Percentiles rank a stretch among this genome's conserved stretches.
phyloP scores from a whole-genome alignment of 1,140 invertebrate genomes.

The Protaetia brevitarsis region DNA sequence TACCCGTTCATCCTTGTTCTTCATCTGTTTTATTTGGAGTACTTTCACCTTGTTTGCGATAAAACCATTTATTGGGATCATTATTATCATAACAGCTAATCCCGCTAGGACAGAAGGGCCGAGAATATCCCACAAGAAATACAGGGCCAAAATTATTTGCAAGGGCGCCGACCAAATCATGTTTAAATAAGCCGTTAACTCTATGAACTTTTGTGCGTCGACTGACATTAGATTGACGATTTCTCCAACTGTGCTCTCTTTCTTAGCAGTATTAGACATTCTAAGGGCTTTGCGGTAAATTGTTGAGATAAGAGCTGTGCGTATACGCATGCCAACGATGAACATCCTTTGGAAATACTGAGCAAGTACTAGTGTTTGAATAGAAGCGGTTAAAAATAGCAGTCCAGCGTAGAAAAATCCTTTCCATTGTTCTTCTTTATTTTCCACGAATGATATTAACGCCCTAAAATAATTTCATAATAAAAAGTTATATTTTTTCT shows the following conservation, averaged over 20 bases:
- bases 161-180: slow-evolving; percentile 96
- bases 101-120: slow-evolving; percentile 87
- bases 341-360: slow-evolving; percentile 92
- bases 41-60: slow-evolving; percentile 82
- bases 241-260: slow-evolving; percentile 81
- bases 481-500: too few relatives aligned
- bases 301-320: slow-evolving; percentile 87
- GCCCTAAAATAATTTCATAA: too few relatives aligned
- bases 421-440: slow-evolving; percentile 72
- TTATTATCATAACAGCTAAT: slow-evolving; percentile 86
- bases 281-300: slow-evolving; percentile 88
- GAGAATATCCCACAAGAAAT: slow-evolving; percentile 84
- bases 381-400: slow-evolving; percentile 73
- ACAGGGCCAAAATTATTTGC: slow-evolving; percentile 83
- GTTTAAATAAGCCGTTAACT: slow-evolving; percentile 86
- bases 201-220: slow-evolving; percentile 81
- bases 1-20: slow-evolving; percentile 86
- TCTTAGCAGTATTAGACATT: slow-evolving; percentile 74
- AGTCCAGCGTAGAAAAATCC: slow-evolving; percentile 78
- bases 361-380: slow-evolving; percentile 84
- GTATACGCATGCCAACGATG: slow-evolving; percentile 84
- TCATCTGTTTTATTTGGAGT: slow-evolving; percentile 86
- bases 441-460: slow-evolving; percentile 65
- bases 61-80: slow-evolving; percentile 86
- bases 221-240: slow-evolving; percentile 91